Evolutionary conservation across 1,140 invertebrate species (phyloP).

Genomic region (Drosophila takahashii): DNA sequence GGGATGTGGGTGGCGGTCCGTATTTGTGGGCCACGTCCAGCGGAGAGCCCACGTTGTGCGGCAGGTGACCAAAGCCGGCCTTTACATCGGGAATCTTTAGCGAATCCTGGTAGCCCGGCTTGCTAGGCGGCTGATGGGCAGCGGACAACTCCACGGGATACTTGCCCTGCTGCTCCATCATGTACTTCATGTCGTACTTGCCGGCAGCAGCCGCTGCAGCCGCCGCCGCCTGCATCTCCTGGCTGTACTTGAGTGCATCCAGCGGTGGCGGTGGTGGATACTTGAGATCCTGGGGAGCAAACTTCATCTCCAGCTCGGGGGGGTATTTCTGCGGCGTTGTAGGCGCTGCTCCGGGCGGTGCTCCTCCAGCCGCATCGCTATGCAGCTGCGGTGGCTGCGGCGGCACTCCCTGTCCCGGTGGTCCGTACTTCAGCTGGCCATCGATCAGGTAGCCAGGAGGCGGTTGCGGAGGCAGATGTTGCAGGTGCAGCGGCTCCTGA

Average conservation of each 20-base stretch:
- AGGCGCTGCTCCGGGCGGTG: conserved; percentile 15
- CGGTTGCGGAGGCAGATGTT: conserved; percentile 55
- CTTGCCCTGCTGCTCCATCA: conserved; percentile 78
- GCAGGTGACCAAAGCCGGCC: conserved; percentile 65
- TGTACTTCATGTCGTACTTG: conserved; percentile 84
- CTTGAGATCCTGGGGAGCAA: conserved; percentile 77
- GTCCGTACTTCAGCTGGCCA: conserved; percentile 74
- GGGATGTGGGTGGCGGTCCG: conserved; percentile 35
- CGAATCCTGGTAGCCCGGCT: conserved; percentile 66
- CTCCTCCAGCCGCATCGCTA: conserved; percentile 52
- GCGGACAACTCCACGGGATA: conserved; percentile 65
- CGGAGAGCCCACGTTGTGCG: conserved; percentile 52
- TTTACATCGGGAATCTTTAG: conserved; percentile 81
- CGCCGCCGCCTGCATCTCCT: conserved; percentile 78
- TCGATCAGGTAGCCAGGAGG: conserved; percentile 75
- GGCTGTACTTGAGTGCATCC: conserved; percentile 80
- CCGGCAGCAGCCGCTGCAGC: conserved; percentile 64
- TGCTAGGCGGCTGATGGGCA: conserved; percentile 44
- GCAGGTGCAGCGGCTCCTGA: conserved; percentile 63
- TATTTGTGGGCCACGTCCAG: conserved; percentile 62
- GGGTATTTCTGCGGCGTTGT: conserved; percentile 76
- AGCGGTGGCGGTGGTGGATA: conserved; percentile 74
- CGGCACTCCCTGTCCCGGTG: conserved; percentile 46
- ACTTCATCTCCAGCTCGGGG: conserved; percentile 78
- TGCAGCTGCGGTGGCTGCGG: conserved; percentile 74